These are phyloP conservation scores for Pocillopora verrucosa DNA, from an alignment of 64 coral and sea anemone species.

Conservation along the genomic window DNA sequence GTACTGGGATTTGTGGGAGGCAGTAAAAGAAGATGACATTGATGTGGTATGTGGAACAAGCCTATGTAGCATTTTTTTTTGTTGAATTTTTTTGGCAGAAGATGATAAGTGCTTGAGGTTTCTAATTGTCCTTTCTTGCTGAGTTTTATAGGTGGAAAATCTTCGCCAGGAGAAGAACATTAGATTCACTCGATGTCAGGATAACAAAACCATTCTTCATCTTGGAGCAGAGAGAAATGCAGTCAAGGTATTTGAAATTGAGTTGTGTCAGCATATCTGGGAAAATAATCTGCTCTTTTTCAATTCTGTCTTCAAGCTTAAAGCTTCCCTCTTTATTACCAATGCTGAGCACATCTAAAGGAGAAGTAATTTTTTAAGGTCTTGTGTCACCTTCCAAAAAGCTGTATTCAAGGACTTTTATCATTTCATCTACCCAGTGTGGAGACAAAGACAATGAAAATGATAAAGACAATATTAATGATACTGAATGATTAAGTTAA, in stretches of 20 bases:
- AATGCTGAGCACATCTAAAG: no score
- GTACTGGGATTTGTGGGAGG: slow-evolving; percentile 95
- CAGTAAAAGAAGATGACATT: slow-evolving; percentile 83
- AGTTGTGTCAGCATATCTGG: background rate
- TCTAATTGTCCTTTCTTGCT: background rate
- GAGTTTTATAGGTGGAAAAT: slow-evolving; percentile 55
- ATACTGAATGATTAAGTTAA: no score
- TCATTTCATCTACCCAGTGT: no score
- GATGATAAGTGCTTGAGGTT: background rate
- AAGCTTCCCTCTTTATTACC: no score
- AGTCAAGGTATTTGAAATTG: slow-evolving; percentile 47
- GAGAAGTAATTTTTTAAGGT: no score
- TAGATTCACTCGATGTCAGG: slow-evolving; percentile 78
- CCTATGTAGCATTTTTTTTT: background rate
- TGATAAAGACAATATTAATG: no score
- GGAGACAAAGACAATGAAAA: no score
- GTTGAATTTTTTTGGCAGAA: slow-evolving; percentile 42
- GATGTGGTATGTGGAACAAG: slow-evolving; percentile 49
- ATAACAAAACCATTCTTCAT: slow-evolving; percentile 92
- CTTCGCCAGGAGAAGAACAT: slow-evolving; percentile 79
- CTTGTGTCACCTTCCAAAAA: no score
- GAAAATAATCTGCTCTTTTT: background rate
- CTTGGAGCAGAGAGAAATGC: slow-evolving; percentile 83
- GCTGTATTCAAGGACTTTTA: no score
- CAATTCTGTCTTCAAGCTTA: no score